Base-by-base conservation (phyloP, 2,888 invertebrate species). In the Cantharis rustica region DNA sequence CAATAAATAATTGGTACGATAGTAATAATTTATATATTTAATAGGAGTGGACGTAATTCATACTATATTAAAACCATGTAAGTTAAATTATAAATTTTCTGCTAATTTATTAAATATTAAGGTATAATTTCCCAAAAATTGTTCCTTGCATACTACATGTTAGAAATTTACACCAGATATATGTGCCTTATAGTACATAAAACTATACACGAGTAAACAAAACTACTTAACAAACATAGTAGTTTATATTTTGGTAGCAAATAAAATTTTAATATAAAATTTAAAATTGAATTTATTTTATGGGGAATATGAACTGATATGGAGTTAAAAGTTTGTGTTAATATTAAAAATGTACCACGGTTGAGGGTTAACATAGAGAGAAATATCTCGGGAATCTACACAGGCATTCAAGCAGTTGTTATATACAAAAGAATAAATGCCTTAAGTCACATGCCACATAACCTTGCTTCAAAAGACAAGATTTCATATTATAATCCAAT, bases 11-110 rank as follows among this genome's bases (percentile, higher is more conserved):
- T 76, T 64, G 23, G 64, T 69, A 47, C 78, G 75, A 75, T 75
- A 73, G 75, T 75, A 69, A 77, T 77, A 77, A 74, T 69, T 78
- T 78, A 78, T 74, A 74, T 77, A 73, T 77, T 69, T 66, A 76
- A 73, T 76, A 73, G 63, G 68, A 74, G 66, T 62, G 27, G 68
- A 68, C 62, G 73, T 68, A 66, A 69, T 75, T 73, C 68, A 71
- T 76, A 70, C 62, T 66, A 66, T 20, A 66, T 66, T 66, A 66
- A 47, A 47, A 5, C n/a, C 47, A 47, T n/a, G 47, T 9, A n/a
- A n/a, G n/a, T n/a, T n/a, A 47, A 47, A 47, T 47, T 47, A 47
- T 47, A 47, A 47, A 47, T 47, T 47, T n/a, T 47, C 47, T 47
- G 47, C n/a, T n/a, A 47, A 47, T 47, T 47, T 1, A n/a, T n/a